Conservation (phyloP, 2,113 vertebrate genomes). For the Pleuronectes platessa region DNA sequence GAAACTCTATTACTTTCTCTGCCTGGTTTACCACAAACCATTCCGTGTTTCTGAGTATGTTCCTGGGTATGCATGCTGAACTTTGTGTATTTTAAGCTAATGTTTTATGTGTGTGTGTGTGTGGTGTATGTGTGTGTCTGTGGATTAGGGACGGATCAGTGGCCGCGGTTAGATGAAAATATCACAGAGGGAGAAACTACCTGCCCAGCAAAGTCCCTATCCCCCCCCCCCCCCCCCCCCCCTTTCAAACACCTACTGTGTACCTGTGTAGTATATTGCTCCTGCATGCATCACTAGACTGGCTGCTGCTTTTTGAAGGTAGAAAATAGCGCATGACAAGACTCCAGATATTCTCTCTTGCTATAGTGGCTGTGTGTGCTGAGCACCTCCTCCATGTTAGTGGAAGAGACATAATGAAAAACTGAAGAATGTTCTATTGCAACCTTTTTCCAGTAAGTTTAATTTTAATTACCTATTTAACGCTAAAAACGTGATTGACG, state of each 20-base stretch:
- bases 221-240: not conserved
- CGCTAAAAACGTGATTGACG: no score
- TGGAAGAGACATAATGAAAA: no score
- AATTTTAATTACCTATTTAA: no score
- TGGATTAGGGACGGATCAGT: constrained; percentile 72
- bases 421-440: no score
- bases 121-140: constrained; percentile 29
- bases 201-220: constrained; percentile 37
- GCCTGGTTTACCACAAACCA: constrained; percentile 39
- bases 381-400: no score
- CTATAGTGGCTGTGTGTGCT: no score
- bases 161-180: constrained; percentile 54
- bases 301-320: constrained; percentile 23
- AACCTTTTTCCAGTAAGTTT: no score
- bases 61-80: constrained; percentile 10
- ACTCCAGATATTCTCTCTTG: not conserved
- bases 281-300: not conserved
- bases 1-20: constrained; percentile 40
- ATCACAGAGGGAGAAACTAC: constrained; percentile 49
- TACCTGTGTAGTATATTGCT: constrained; percentile 1
- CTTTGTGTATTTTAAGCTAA: constrained; percentile 31
- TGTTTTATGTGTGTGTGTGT: constrained; percentile 41
- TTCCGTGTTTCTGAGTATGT: constrained; percentile 4
- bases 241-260: constrained; percentile 19
- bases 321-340: constrained; percentile 3